Conservation (phyloP, 2,113 vertebrate genomes). For the Mellivora capensis region DNA sequence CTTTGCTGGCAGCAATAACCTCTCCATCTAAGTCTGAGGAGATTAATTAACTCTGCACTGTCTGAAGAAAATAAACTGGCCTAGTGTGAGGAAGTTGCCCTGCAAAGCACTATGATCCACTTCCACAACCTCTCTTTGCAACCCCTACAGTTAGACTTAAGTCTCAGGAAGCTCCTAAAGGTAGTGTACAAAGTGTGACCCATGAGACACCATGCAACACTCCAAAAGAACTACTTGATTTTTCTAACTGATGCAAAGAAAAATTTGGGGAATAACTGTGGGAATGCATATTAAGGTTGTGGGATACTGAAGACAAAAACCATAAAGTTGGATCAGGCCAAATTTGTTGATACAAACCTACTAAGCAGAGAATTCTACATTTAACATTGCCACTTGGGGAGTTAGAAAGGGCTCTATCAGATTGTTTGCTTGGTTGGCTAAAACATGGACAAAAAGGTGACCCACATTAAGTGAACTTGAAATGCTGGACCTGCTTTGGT, state of each 20-base stretch:
- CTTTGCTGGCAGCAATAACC: rapidly evolving
- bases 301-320: neutral
- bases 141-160: neutral
- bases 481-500: neutral
- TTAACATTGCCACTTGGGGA: neutral
- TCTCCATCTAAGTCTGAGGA: neutral
- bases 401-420: neutral
- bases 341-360: neutral
- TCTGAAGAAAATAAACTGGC: neutral
- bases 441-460: neutral
- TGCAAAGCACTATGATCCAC: neutral
- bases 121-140: neutral
- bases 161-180: neutral
- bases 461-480: neutral
- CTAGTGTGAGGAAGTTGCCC: neutral
- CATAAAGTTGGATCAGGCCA: neutral
- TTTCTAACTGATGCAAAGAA: neutral
- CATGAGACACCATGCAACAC: neutral
- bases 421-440: neutral
- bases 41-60: neutral
- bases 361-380: neutral
- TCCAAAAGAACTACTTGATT: neutral
- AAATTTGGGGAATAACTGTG: neutral
- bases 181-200: neutral
- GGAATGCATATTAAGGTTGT: neutral